Percentiles rank a stretch among this genome's conserved stretches.
Conservation (phyloP, 2,113 vertebrate species). For the Cairina moschata region DNA sequence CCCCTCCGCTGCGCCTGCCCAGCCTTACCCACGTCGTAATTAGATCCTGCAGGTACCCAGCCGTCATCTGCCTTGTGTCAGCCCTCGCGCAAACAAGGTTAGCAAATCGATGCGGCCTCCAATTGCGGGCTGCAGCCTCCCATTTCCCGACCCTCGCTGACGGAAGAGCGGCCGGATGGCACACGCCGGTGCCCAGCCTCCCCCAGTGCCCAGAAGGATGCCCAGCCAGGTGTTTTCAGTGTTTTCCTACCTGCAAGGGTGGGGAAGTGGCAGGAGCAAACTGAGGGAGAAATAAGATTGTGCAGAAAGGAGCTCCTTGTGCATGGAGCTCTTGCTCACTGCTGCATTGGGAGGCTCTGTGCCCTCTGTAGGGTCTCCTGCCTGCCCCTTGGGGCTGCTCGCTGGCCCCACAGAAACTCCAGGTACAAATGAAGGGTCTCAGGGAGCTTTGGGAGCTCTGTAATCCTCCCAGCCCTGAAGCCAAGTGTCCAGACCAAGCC, state of each 20-base stretch:
- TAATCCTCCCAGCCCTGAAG: not conserved
- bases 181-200: not conserved
- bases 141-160: not conserved
- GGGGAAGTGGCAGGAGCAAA: not conserved
- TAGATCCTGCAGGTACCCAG: conserved; percentile 58
- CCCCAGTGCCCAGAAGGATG: not conserved
- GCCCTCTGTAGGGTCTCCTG: not conserved
- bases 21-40: not conserved
- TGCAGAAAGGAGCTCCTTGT: not conserved
- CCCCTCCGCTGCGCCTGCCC: not conserved
- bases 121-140: not conserved
- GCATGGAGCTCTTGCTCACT: not conserved
- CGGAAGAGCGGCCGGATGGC: not conserved
- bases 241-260: fast-evolving
- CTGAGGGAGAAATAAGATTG: not conserved
- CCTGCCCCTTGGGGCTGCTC: not conserved
- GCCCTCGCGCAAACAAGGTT: conserved; percentile 64
- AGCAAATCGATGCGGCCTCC: conserved; percentile 12
- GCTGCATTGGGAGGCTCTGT: not conserved
- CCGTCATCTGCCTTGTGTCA: conserved; percentile 67
- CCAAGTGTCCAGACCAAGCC: not conserved
- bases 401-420: not conserved
- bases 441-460: not conserved
- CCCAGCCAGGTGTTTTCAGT: fast-evolving
- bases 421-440: not conserved